Percentiles rank a stretch among this genome's conserved stretches.
These are phyloP conservation scores for Dioctria rufipes DNA, from an alignment of 2,888 invertebrate genomes.

Conservation along the genomic window DNA sequence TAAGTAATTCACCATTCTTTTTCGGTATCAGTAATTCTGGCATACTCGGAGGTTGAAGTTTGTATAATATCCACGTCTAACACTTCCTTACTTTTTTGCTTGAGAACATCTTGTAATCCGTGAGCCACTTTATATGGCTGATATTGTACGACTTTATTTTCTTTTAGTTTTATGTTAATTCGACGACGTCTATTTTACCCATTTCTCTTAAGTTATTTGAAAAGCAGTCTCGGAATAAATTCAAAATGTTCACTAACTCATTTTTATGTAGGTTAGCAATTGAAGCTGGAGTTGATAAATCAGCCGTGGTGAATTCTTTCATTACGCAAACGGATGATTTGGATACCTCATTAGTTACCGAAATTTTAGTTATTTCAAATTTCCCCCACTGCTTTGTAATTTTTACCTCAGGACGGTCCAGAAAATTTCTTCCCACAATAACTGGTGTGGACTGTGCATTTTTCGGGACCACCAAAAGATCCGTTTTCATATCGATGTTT, in stretches of 20 bases:
- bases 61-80: background rate
- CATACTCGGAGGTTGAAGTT: background rate
- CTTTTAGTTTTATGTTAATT: background rate
- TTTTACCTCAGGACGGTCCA: conserved; percentile 12
- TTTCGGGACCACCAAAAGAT: background rate
- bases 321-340: background rate
- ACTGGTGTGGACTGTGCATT: background rate
- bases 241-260: background rate
- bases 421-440: conserved; percentile 10
- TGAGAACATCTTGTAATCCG: background rate
- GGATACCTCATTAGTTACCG: background rate
- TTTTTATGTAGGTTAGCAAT: background rate
- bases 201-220: background rate
- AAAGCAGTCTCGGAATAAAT: conserved; percentile 3
- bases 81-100: background rate
- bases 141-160: background rate
- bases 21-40: conserved; percentile 1
- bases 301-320: background rate
- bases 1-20: background rate
- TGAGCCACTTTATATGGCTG: conserved; percentile 4
- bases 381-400: background rate
- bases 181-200: background rate
- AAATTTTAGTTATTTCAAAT: background rate
- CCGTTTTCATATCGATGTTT: background rate
- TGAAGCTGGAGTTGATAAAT: background rate